A percentile compares a stretch with the other conserved stretches of the same genome.
Evolutionary conservation across 2,797 vertebrate species (phyloP).

Genomic region (Falco rusticolus): DNA sequence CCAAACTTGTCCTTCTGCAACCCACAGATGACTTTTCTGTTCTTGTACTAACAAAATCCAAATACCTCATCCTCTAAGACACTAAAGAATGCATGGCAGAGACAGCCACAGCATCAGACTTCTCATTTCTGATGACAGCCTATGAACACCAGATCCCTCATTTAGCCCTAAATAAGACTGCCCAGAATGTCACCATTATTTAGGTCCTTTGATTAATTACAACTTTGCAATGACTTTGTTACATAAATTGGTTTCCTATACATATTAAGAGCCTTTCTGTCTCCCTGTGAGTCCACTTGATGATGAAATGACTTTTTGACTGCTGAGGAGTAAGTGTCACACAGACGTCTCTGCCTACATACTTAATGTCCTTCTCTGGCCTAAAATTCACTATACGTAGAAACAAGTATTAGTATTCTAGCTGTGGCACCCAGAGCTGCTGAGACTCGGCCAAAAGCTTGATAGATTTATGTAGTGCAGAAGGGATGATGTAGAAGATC

Average conservation of each 20-base stretch:
- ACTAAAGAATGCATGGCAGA: background rate
- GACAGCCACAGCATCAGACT: background rate
- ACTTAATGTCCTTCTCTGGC: background rate
- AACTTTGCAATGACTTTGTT: constrained; percentile 7
- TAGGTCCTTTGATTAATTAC: constrained; percentile 55
- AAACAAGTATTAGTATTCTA: constrained; percentile 30
- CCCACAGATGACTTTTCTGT: background rate
- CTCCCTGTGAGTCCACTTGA: background rate
- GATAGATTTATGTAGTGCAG: constrained; percentile 44
- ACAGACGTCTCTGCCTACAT: background rate
- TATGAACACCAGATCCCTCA: constrained; percentile 36
- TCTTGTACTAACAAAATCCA: background rate
- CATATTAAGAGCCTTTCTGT: constrained; percentile 12
- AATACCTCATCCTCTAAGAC: background rate
- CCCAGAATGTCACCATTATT: constrained; percentile 43
- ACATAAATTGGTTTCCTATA: constrained; percentile 29
- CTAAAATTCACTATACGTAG: background rate
- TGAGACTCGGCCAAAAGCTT: background rate
- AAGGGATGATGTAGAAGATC: background rate
- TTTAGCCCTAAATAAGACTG: constrained; percentile 35
- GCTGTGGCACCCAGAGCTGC: background rate
- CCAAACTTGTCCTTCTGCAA: background rate
- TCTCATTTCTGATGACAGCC: constrained; percentile 30
- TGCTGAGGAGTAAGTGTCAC: background rate
- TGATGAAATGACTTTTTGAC: constrained; percentile 17